Percentiles rank a stretch among this genome's conserved stretches.
Evolutionary conservation across 2,113 vertebrate species (phyloP).

Genomic region (Carassius auratus): DNA sequence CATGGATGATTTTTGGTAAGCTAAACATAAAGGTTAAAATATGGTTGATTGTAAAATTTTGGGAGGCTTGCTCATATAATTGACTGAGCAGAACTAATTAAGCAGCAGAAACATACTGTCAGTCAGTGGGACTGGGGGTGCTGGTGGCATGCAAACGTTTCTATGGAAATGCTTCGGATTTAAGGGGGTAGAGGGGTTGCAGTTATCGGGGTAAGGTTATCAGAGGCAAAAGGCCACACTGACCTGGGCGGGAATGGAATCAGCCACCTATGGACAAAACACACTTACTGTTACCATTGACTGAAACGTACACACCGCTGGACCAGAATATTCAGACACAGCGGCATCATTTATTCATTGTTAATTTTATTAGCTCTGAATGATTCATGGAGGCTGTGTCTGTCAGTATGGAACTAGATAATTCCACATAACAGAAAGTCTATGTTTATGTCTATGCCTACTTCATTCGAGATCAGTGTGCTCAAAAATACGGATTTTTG

Average conservation of each 20-base stretch:
- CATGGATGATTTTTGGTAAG: background rate
- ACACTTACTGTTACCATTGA: slow-evolving; percentile 69
- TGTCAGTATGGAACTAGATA: background rate
- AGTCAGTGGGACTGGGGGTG: slow-evolving; percentile 51
- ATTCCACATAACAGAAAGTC: background rate
- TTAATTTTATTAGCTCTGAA: background rate
- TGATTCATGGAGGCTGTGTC: background rate
- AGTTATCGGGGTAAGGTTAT: slow-evolving; percentile 1
- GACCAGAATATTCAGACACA: slow-evolving; percentile 13
- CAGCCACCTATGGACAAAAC: slow-evolving; percentile 78
- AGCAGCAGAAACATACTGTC: slow-evolving; percentile 56
- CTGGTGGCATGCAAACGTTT: slow-evolving; percentile 70
- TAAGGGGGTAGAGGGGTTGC: too few relatives aligned
- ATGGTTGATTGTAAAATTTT: background rate
- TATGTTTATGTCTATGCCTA: background rate
- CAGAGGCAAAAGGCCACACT: slow-evolving; percentile 58
- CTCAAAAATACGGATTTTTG: background rate
- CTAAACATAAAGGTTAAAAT: background rate
- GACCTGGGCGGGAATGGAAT: slow-evolving; percentile 80
- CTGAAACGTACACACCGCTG: slow-evolving; percentile 30
- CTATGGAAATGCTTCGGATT: slow-evolving; percentile 32
- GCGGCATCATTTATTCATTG: slow-evolving; percentile 24
- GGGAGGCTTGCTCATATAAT: background rate
- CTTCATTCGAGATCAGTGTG: background rate
- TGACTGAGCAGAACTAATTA: slow-evolving; percentile 33